These are phyloP conservation scores for Paragorgia papillata DNA, from an alignment of 92 coral and sea anemone genomes.

Conservation along the genomic window DNA sequence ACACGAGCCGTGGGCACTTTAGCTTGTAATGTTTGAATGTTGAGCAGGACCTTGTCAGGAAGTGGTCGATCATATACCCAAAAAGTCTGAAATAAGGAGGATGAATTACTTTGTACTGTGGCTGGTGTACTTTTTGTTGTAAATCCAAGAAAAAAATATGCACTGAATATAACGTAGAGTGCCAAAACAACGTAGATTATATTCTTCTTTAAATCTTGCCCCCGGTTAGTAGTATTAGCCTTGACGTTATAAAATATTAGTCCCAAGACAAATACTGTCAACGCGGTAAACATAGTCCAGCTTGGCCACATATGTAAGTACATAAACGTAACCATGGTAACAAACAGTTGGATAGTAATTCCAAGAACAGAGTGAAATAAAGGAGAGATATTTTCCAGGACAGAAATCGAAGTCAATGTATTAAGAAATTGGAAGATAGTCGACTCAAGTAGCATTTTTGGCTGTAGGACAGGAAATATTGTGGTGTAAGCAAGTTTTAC, in stretches of 20 bases:
- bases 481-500: constrained; percentile 7
- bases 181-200: background rate
- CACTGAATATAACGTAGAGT: background rate
- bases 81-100: constrained; percentile 6
- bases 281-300: background rate
- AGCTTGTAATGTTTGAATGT: background rate
- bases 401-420: constrained; percentile 25
- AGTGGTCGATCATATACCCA: constrained; percentile 47
- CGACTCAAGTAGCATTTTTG: background rate
- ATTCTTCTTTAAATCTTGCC: background rate
- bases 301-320: background rate
- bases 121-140: background rate
- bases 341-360: background rate
- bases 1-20: background rate
- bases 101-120: background rate
- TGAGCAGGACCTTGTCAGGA: constrained; percentile 13
- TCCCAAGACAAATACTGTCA: background rate
- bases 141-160: background rate
- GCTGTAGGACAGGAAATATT: background rate
- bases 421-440: constrained; percentile 15
- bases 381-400: constrained; percentile 21
- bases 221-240: background rate
- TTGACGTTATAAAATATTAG: background rate
- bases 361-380: constrained; percentile 33
- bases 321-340: background rate